Evolutionary conservation across 2,113 vertebrate genomes (phyloP).

Genomic region (Crotophaga sulcirostris): DNA sequence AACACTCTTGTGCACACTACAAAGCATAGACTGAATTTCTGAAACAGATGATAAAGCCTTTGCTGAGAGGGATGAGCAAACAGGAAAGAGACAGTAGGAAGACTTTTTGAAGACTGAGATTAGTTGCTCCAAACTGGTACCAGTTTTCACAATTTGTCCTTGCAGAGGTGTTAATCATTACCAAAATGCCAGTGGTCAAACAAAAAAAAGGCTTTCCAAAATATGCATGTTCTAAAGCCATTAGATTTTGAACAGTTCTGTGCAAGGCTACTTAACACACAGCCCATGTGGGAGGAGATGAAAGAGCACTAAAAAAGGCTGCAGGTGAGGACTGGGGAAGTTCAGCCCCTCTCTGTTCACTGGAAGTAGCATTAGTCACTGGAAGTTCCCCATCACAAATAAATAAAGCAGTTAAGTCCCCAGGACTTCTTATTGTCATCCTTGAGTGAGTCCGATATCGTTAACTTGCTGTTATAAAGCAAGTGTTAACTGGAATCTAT

Average conservation of each 20-base stretch:
- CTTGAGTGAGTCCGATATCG: neutral
- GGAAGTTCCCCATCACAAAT: neutral
- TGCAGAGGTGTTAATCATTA: conserved; percentile 34
- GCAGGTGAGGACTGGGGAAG: neutral
- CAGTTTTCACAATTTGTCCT: conserved; percentile 14
- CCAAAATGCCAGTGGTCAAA: neutral
- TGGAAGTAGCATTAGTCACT: neutral
- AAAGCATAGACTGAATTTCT: neutral
- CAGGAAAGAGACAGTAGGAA: neutral
- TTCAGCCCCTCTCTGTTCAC: neutral
- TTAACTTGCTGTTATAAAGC: neutral
- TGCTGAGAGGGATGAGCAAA: neutral
- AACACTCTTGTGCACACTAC: neutral
- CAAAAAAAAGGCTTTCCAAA: neutral
- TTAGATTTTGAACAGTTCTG: neutral
- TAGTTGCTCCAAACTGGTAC: neutral
- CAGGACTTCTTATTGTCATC: neutral
- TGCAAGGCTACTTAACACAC: neutral
- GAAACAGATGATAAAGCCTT: neutral
- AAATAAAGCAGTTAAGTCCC: neutral
- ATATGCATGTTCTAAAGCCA: accelerated
- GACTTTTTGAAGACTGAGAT: neutral
- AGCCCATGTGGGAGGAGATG: neutral
- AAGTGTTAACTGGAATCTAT: neutral
- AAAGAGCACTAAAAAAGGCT: neutral